These are phyloP conservation scores for Epinotia demarniana DNA, from an alignment of 2,888 invertebrate genomes.

Conservation along the genomic window DNA sequence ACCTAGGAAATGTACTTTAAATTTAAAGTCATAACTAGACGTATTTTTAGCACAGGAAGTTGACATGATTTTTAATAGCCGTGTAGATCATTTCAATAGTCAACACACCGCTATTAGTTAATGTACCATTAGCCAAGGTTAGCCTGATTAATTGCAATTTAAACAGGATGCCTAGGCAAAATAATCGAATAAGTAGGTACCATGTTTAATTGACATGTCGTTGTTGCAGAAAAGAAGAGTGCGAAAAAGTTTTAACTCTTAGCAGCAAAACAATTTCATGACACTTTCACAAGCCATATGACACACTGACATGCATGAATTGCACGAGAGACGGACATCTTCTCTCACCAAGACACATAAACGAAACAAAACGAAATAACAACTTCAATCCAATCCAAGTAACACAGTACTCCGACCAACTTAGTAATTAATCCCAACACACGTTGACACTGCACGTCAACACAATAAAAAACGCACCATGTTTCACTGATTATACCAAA, in stretches of 20 bases:
- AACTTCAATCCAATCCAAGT: conserved; percentile 33
- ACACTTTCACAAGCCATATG: conserved; percentile 41
- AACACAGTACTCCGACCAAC: conserved; percentile 36
- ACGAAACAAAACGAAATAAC: conserved; percentile 39
- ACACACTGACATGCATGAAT: conserved; percentile 49
- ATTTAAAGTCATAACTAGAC: neutral
- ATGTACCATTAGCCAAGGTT: conserved; percentile 23
- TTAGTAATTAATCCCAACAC: conserved; percentile 59
- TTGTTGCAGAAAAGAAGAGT: conserved; percentile 9
- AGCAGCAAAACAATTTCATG: conserved; percentile 36
- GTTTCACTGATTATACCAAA: conserved; percentile 57
- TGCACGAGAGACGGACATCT: conserved; percentile 49
- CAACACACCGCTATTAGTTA: conserved; percentile 12
- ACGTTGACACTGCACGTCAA: conserved; percentile 56
- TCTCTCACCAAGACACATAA: conserved; percentile 44
- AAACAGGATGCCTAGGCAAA: conserved; percentile 19
- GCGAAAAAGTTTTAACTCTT: conserved; percentile 11
- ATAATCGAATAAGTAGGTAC: neutral
- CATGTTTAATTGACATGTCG: conserved; percentile 2
- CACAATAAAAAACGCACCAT: conserved; percentile 67
- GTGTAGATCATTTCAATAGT: conserved; percentile 1
- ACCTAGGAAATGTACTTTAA: no score
- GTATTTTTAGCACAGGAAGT: conserved; percentile 18
- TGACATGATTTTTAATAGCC: neutral
- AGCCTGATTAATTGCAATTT: conserved; percentile 16